Evolutionary conservation across 1,140 invertebrate genomes (phyloP).

Genomic region (Tetramorium parvispinum): DNA sequence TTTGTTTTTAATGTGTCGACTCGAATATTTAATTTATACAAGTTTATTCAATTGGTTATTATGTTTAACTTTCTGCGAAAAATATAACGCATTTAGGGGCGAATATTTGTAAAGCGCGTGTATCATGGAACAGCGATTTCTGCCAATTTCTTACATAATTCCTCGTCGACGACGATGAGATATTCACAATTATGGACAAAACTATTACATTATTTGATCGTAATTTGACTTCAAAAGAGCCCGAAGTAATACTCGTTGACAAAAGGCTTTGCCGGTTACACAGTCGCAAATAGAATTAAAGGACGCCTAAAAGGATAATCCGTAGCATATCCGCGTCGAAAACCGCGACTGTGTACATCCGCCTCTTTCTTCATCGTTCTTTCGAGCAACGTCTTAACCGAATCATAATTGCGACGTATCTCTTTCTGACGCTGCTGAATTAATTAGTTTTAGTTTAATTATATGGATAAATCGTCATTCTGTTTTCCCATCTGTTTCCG

Average conservation of each 20-base stretch:
- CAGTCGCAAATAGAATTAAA: conserved; percentile 71
- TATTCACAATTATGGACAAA: conserved; percentile 53
- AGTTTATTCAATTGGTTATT: not conserved
- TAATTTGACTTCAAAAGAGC: conserved; percentile 72
- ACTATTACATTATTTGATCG: conserved; percentile 69
- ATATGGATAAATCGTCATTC: conserved; percentile 41
- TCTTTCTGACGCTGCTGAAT: conserved; percentile 62
- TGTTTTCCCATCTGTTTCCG: conserved; percentile 54
- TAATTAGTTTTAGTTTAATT: conserved; percentile 67
- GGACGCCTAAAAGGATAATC: conserved; percentile 73
- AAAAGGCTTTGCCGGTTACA: conserved; percentile 67
- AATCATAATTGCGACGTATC: conserved; percentile 68
- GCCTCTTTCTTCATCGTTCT: conserved; percentile 7
- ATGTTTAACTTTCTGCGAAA: not conserved
- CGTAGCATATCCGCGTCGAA: conserved; percentile 39
- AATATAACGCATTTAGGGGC: not conserved
- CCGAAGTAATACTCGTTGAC: conserved; percentile 69
- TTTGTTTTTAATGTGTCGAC: not conserved
- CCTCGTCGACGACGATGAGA: conserved; percentile 41
- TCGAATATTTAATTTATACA: not conserved
- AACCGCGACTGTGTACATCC: conserved; percentile 49
- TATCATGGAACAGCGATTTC: not conserved
- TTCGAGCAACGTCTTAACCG: not conserved
- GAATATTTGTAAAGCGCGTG: not conserved
- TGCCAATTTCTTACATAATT: conserved; percentile 46